Conservation (phyloP, 2,797 vertebrate genomes). For the Bothrops alternatus region DNA sequence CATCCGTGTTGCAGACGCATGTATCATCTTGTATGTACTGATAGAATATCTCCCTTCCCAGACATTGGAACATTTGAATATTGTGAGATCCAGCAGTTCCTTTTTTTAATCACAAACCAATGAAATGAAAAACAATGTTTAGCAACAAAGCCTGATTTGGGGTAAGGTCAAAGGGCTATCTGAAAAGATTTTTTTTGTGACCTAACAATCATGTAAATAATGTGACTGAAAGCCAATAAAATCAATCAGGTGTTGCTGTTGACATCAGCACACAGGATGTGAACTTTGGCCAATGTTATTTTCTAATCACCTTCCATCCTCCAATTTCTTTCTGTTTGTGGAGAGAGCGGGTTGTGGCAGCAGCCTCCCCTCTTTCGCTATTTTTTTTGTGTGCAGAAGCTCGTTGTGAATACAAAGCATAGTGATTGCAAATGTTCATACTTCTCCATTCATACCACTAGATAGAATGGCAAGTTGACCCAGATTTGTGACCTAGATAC, state of each 20-base stretch:
- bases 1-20: too few relatives aligned
- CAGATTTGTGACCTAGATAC: background rate
- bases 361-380: background rate
- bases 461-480: background rate
- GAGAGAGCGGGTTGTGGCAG: background rate
- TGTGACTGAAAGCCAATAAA: slow-evolving; percentile 21
- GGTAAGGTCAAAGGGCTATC: slow-evolving; percentile 22
- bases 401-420: background rate
- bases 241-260: slow-evolving; percentile 17
- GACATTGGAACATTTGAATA: background rate
- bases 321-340: background rate
- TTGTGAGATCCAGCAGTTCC: background rate
- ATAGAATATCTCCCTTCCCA: background rate
- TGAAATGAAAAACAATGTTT: background rate
- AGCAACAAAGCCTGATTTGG: background rate
- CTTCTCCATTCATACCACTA: background rate
- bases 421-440: background rate
- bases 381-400: background rate
- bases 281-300: slow-evolving; percentile 20
- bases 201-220: slow-evolving; percentile 5
- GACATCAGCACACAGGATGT: slow-evolving; percentile 24
- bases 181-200: background rate
- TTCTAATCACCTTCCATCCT: background rate
- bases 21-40: background rate
- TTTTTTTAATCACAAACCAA: slow-evolving; percentile 6